A percentile compares a stretch with the other conserved stretches of the same genome.
phyloP scores from a whole-genome alignment of 1,140 invertebrate species.

The Macrobrachium nipponense region DNA sequence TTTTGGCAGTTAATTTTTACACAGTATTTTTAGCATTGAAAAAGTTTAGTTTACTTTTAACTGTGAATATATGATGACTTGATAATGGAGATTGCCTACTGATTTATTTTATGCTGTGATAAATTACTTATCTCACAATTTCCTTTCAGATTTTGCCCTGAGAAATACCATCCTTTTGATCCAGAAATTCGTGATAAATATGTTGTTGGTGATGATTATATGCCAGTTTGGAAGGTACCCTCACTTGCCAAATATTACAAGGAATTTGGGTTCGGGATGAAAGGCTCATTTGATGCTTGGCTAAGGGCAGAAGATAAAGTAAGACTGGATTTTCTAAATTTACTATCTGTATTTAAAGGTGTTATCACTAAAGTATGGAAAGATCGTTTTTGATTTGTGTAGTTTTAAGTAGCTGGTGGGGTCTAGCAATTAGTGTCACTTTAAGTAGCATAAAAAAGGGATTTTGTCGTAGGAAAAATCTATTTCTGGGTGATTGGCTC shows the following conservation, averaged over 20 bases:
- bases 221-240: slow-evolving; percentile 93
- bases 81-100: too few species aligned
- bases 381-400: too few species aligned
- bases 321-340: neutral
- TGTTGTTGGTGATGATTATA: slow-evolving; percentile 93
- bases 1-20: too few species aligned
- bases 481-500: too few species aligned
- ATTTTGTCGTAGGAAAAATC: too few species aligned
- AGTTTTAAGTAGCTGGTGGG: too few species aligned
- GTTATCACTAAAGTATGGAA: neutral
- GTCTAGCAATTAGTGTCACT: too few species aligned
- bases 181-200: slow-evolving; percentile 85
- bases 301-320: slow-evolving; percentile 59
- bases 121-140: slow-evolving; percentile 43
- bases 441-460: too few species aligned
- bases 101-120: neutral
- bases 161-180: slow-evolving; percentile 95
- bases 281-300: slow-evolving; percentile 84
- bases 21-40: too few species aligned
- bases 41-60: too few species aligned
- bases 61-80: too few species aligned
- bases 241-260: slow-evolving; percentile 83
- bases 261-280: slow-evolving; percentile 85
- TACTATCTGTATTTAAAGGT: neutral
- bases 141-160: slow-evolving; percentile 84